Base-by-base conservation (phyloP, 2,888 invertebrate genomes). In the Napeogenes sylphis region DNA sequence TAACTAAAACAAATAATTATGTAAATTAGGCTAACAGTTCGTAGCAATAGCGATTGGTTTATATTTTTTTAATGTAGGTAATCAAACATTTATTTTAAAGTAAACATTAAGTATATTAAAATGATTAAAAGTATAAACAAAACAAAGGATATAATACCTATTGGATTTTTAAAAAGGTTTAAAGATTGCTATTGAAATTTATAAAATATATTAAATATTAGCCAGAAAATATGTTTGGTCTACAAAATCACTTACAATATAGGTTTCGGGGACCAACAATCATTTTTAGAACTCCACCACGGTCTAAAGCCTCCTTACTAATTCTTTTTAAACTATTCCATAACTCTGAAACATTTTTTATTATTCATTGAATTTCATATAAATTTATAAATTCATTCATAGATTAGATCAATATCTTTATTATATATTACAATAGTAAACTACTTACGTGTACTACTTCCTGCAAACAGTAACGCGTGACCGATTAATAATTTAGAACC, bases 391-490 rank as follows among this genome's bases (percentile, higher is more conserved):
- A 55, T 85, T 64, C n/a, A 75, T 75, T 12, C 51, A 30, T 47
- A 53, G 3, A 45, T 45, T 10, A 45, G 45, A 4, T 45, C 4
- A 45, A 45, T 12, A 4, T 8, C 1, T 45, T 45, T 45, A 45
- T 45, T 45, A 45, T 45, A 45, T 45, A 12, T 45, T 12, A 45
- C 6, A 4, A 12, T 13, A 47, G 21, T 47, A 35, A 21, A 10
- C 8, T 65, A 82, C 83, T 78, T 71, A 85, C 85, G 71, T 51
- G 74, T 65, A 59, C 81, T 84, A 51, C 85, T 82, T n/a, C 75
- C 77, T 30, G 76, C 57, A 8, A 79, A 64, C n/a, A 75, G 46
- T 61, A 76, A 72, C 0, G 74, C 74, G 33, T 79, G 80, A 2
- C 79, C 80, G 32, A 80, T 68, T 0, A 79, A 57, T 0, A 79